Evolutionary conservation across 2,888 invertebrate genomes (phyloP).

Genomic region (Netelia melanura): DNA sequence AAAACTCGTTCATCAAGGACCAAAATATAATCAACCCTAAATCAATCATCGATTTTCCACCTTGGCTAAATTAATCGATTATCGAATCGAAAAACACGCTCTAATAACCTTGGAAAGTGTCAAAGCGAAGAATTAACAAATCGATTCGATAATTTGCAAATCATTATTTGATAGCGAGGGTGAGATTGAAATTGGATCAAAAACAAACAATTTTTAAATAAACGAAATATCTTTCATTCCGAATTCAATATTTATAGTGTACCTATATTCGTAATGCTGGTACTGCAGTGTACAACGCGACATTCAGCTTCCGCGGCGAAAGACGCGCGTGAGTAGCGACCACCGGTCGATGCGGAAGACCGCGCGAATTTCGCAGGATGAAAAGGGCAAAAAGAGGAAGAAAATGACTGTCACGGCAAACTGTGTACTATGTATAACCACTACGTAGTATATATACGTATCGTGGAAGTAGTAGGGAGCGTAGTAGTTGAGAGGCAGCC

Average conservation of each 20-base stretch:
- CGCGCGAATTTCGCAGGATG: constrained; percentile 58
- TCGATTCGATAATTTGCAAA: constrained; percentile 35
- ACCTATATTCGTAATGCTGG: background rate
- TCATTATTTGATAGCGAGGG: constrained; percentile 30
- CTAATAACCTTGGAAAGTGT: background rate
- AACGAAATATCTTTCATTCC: constrained; percentile 3
- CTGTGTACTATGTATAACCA: constrained; percentile 34
- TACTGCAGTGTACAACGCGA: constrained; percentile 37
- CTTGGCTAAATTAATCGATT: too few relatives aligned
- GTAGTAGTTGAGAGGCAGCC: constrained; percentile 70
- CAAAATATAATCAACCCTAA: too few relatives aligned
- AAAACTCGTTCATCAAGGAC: too few relatives aligned
- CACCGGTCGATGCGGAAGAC: constrained; percentile 61
- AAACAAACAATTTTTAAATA: background rate
- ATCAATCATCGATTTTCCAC: too few relatives aligned
- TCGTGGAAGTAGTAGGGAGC: constrained; percentile 21
- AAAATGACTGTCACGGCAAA: constrained; percentile 26
- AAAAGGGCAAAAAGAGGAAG: constrained; percentile 25
- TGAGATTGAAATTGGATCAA: background rate
- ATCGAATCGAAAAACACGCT: background rate
- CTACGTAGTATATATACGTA: constrained; percentile 24
- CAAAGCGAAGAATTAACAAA: constrained; percentile 21
- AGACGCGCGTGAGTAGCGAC: constrained; percentile 60
- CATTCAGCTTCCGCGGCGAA: constrained; percentile 23
- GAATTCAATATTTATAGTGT: background rate